These are phyloP conservation scores for Phyllotis vaccarum DNA, from an alignment of 2,797 vertebrate genomes.

Conservation along the genomic window DNA sequence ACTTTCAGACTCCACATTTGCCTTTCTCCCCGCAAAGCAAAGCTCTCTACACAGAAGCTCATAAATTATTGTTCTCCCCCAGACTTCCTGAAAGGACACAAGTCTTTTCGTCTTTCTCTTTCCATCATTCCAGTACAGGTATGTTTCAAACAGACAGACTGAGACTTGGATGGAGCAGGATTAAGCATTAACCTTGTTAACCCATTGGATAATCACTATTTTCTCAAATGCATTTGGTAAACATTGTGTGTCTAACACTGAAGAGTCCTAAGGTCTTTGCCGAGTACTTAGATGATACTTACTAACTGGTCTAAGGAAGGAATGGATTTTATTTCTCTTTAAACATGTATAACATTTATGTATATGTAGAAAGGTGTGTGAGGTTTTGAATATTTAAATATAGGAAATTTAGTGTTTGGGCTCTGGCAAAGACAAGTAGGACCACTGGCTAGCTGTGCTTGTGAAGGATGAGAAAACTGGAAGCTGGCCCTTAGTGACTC, in stretches of 20 bases:
- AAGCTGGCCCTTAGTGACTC: not conserved
- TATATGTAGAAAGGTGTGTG: not conserved
- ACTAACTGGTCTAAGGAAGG: not conserved
- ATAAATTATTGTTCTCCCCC: not conserved
- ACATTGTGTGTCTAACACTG: not conserved
- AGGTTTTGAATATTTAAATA: not conserved
- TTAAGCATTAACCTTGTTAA: not conserved
- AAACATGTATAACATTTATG: not conserved
- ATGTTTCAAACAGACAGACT: not conserved
- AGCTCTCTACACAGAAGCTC: not conserved
- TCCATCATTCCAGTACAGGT: not conserved
- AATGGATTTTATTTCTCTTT: conserved; percentile 18
- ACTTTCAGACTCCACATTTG: not conserved
- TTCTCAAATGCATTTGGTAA: not conserved
- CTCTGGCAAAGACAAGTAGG: not conserved
- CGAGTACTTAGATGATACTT: not conserved
- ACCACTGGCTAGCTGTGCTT: not conserved
- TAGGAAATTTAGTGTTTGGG: not conserved
- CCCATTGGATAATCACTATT: not conserved
- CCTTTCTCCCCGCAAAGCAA: not conserved
- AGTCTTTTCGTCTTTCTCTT: not conserved
- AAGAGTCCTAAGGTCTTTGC: not conserved
- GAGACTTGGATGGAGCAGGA: not conserved
- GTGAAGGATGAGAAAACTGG: not conserved
- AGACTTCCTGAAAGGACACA: not conserved